A percentile compares a stretch with the other conserved stretches of the same genome.
phyloP scores from a whole-genome alignment of 2,797 vertebrate genomes.

The Bradypus variegatus region DNA sequence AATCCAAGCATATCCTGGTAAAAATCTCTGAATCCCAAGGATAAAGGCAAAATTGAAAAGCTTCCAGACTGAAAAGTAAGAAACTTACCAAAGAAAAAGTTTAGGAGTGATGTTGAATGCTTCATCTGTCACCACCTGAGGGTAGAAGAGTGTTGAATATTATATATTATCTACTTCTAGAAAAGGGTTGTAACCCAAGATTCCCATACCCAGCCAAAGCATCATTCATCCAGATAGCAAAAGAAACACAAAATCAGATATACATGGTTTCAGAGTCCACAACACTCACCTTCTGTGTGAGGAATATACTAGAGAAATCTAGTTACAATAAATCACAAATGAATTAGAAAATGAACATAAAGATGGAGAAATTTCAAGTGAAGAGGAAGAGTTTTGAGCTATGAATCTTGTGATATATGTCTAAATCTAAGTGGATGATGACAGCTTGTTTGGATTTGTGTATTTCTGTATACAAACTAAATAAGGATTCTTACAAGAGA shows the following conservation, averaged over 20 bases:
- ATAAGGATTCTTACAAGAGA: background rate
- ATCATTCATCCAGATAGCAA: background rate
- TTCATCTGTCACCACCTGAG: background rate
- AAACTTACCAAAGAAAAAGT: background rate
- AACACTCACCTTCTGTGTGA: background rate
- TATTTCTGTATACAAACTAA: background rate
- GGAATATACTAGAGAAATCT: background rate
- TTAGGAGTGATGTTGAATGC: background rate
- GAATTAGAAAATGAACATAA: background rate
- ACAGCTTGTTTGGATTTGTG: background rate
- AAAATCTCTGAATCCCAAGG: background rate
- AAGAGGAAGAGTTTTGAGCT: background rate
- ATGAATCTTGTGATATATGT: background rate
- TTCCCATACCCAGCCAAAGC: background rate
- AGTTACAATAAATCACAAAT: background rate
- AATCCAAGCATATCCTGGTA: background rate
- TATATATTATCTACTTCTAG: background rate
- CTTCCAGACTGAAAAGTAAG: background rate
- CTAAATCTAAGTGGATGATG: background rate
- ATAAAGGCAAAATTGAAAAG: background rate
- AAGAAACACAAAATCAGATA: background rate
- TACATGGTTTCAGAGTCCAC: background rate
- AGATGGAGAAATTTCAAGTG: background rate
- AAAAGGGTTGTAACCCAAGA: background rate
- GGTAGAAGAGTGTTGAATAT: background rate